A percentile compares a stretch with the other conserved stretches of the same genome.
phyloP scores from a whole-genome alignment of 2,113 vertebrate genomes.

The Dasyornis broadbenti region DNA sequence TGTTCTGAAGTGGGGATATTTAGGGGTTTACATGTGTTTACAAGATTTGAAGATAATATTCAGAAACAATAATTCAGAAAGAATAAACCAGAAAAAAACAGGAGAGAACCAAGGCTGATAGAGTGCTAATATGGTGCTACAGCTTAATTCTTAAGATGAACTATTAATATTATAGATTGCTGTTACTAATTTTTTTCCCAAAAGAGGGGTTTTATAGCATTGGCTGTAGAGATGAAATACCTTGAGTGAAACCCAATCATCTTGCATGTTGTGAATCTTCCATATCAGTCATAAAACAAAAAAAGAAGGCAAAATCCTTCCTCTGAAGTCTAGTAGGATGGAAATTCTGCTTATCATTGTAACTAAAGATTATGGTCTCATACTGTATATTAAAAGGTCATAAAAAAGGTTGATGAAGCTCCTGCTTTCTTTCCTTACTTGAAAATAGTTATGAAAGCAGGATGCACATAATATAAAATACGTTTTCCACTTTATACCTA shows the following conservation, averaged over 20 bases:
- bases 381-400: conserved; percentile 33
- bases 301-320: not conserved
- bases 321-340: not conserved
- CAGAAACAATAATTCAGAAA: not conserved
- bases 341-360: not conserved
- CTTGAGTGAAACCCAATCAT: not conserved
- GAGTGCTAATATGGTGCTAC: not conserved
- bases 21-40: not conserved
- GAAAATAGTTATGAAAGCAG: conserved; percentile 37
- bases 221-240: not conserved
- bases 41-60: not conserved
- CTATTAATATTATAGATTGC: not conserved
- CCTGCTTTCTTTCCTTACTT: conserved; percentile 1
- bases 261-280: not conserved
- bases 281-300: not conserved
- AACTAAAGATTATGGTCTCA: conserved; percentile 38
- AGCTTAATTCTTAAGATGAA: not conserved
- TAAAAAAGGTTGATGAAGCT: conserved; percentile 36
- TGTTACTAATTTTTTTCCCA: not conserved
- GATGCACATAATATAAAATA: conserved; percentile 51
- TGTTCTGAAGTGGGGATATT: not conserved
- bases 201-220: not conserved
- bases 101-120: not conserved
- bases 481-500: conserved; percentile 32
- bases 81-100: not conserved